Conservation (phyloP, 2,888 invertebrate species). For the Siphlonurus alternatus region DNA sequence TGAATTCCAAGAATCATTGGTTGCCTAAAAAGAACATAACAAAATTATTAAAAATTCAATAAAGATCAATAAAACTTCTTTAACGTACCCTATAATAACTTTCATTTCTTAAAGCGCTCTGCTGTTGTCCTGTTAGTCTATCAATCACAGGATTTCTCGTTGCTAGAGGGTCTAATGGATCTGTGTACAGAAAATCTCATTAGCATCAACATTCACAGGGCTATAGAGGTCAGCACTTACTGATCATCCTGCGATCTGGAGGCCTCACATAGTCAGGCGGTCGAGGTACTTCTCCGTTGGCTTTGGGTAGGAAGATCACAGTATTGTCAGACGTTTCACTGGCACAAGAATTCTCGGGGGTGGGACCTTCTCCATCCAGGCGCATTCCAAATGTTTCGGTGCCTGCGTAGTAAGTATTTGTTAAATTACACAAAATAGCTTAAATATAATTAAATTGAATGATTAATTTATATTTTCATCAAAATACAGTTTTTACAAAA, state of each 20-base stretch:
- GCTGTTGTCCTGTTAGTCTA: conserved; percentile 51
- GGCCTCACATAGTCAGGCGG: not conserved
- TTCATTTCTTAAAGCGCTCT: conserved; percentile 57
- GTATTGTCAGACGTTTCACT: conserved; percentile 34
- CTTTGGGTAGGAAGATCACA: conserved; percentile 31
- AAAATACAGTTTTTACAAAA: not conserved
- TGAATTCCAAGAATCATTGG: conserved; percentile 38
- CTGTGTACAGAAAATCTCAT: conserved; percentile 6
- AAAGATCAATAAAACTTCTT: too few relatives aligned
- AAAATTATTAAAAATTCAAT: conserved; percentile 4
- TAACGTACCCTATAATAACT: conserved; percentile 74
- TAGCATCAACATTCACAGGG: too few relatives aligned
- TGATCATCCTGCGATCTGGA: not conserved
- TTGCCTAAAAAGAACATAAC: conserved; percentile 26
- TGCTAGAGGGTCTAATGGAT: conserved; percentile 12
- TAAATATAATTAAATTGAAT: too few relatives aligned
- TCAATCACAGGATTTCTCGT: conserved; percentile 74
- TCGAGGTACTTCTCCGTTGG: not conserved
- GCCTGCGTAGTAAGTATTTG: conserved; percentile 14
- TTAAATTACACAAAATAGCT: too few relatives aligned
- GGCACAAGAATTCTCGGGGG: conserved; percentile 30
- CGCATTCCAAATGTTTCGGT: conserved; percentile 21
- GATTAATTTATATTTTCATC: too few relatives aligned
- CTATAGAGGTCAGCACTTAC: not conserved
- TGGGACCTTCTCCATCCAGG: conserved; percentile 18